Conservation (phyloP, 2,797 vertebrate species). For the Avahi laniger region DNA sequence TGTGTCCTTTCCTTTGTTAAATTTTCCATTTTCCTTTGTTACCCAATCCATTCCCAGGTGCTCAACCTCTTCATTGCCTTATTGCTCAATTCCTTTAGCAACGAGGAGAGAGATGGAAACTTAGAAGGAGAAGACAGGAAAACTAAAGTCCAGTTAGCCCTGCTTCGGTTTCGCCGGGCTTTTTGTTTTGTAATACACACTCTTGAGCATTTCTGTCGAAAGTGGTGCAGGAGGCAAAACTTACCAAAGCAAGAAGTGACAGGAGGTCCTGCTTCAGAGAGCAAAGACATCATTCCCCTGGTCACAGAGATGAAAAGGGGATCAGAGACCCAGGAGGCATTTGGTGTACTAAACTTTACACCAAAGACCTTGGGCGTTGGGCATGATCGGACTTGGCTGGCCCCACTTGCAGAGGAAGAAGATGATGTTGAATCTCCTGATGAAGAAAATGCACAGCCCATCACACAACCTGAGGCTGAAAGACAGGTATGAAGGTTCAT, state of each 20-base stretch:
- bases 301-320: neutral
- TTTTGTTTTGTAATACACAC: constrained; percentile 81
- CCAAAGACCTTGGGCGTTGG: neutral
- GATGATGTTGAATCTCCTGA: constrained; percentile 81
- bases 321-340: neutral
- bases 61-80: constrained; percentile 96
- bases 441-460: constrained; percentile 73
- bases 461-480: constrained; percentile 4
- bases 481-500: constrained; percentile 74
- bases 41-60: constrained; percentile 84
- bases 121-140: constrained; percentile 88
- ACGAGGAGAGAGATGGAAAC: constrained; percentile 86
- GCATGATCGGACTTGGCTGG: constrained; percentile 70
- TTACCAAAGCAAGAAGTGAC: constrained; percentile 80
- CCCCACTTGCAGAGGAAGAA: constrained; percentile 89
- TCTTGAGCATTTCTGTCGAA: constrained; percentile 74
- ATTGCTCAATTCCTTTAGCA: constrained; percentile 94
- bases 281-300: neutral
- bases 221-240: neutral
- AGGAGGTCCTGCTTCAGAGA: neutral
- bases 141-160: constrained; percentile 91
- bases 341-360: neutral
- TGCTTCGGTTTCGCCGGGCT: constrained; percentile 86
- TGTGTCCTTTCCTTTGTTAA: neutral
- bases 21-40: neutral